Evolutionary conservation across 2,888 invertebrate genomes (phyloP).

Genomic region (Carcina quercana): DNA sequence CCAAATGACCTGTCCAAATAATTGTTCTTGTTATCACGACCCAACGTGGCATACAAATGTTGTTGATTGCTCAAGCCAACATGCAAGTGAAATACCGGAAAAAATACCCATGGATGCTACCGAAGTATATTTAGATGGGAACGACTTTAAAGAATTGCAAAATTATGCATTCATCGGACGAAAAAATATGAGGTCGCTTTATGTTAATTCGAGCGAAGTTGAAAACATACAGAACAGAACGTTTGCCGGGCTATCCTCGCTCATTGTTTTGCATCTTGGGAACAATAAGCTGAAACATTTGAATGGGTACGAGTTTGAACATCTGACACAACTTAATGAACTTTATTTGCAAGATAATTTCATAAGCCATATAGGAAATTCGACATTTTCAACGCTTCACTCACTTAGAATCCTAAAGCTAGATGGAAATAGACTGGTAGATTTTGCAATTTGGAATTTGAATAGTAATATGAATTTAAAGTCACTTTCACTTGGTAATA

Average conservation of each 20-base stretch:
- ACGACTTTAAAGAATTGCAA: conserved; percentile 88
- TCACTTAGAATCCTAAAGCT: conserved; percentile 85
- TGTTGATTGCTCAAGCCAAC: conserved; percentile 90
- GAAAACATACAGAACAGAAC: conserved; percentile 91
- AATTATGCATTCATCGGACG: conserved; percentile 93
- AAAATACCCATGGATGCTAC: conserved; percentile 96
- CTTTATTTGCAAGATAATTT: conserved; percentile 90
- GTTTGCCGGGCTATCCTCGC: conserved; percentile 87
- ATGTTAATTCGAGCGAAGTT: conserved; percentile 89
- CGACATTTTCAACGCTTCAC: conserved; percentile 83
- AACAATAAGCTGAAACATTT: conserved; percentile 87
- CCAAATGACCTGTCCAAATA: conserved; percentile 95
- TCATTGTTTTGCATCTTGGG: conserved; percentile 88
- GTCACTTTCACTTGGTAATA: conserved; percentile 85
- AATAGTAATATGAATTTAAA: conserved; percentile 77
- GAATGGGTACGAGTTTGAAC: conserved; percentile 89
- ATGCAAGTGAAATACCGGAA: conserved; percentile 84
- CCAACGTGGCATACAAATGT: conserved; percentile 95
- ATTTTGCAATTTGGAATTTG: conserved; percentile 86
- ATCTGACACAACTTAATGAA: conserved; percentile 85
- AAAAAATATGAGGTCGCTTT: conserved; percentile 90
- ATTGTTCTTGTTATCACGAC: conserved; percentile 96
- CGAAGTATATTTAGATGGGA: conserved; percentile 93
- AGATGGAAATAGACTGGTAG: conserved; percentile 87
- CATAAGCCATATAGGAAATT: conserved; percentile 84